These are phyloP conservation scores for Epirrhoe tristata DNA, from an alignment of 2,888 invertebrate genomes.

Conservation along the genomic window DNA sequence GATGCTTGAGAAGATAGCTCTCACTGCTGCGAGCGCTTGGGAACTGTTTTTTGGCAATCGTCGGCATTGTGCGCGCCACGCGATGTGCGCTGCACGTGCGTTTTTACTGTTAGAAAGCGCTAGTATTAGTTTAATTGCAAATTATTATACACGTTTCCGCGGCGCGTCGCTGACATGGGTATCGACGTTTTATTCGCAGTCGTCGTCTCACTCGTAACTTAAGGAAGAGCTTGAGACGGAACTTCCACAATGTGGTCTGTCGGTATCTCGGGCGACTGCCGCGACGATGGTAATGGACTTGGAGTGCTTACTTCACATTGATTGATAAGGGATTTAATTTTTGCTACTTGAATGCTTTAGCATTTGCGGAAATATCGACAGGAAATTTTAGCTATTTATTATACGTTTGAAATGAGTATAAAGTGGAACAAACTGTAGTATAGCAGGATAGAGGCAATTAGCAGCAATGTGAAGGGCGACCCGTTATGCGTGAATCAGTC, in stretches of 20 bases:
- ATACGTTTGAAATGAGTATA: neutral
- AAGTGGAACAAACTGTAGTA: slow-evolving; percentile 4
- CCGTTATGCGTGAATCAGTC: slow-evolving; percentile 22
- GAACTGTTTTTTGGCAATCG: slow-evolving; percentile 57
- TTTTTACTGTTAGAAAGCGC: slow-evolving; percentile 56
- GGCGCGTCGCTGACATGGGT: slow-evolving; percentile 28
- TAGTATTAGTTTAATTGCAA: slow-evolving; percentile 50
- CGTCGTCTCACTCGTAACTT: slow-evolving; percentile 14
- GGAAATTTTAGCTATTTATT: slow-evolving; percentile 13
- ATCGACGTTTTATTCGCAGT: slow-evolving; percentile 26
- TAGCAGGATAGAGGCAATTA: slow-evolving; percentile 25
- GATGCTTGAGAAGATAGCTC: slow-evolving; percentile 37
- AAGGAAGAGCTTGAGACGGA: slow-evolving; percentile 16
- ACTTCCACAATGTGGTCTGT: neutral
- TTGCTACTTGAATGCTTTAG: slow-evolving; percentile 4
- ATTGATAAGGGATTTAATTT: neutral
- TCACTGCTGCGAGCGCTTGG: slow-evolving; percentile 47
- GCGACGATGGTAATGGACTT: neutral
- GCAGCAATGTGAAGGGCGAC: slow-evolving; percentile 16
- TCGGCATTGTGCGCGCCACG: slow-evolving; percentile 35
- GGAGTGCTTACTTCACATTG: neutral
- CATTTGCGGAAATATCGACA: slow-evolving; percentile 9
- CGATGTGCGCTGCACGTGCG: slow-evolving; percentile 39
- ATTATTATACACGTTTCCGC: slow-evolving; percentile 51
- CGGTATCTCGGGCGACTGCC: slow-evolving; percentile 11